Evolutionary conservation across 2,113 vertebrate genomes (phyloP).

Genomic region (Natator depressus): DNA sequence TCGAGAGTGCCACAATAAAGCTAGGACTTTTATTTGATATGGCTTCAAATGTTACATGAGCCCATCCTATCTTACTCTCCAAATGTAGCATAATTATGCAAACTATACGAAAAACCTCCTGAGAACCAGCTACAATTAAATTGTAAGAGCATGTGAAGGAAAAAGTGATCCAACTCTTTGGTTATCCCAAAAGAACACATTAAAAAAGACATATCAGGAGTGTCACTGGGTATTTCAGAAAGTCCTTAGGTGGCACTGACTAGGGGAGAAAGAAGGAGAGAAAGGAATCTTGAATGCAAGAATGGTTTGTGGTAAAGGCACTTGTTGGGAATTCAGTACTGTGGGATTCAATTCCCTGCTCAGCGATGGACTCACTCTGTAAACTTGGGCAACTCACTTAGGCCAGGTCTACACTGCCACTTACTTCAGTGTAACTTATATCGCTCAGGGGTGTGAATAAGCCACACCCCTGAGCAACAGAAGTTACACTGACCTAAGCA

Average conservation of each 20-base stretch:
- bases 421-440: no score
- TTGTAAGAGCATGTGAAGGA: not conserved
- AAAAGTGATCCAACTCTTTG: not conserved
- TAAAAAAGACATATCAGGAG: constrained; percentile 15
- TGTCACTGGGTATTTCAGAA: not conserved
- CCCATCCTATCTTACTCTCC: not conserved
- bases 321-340: not conserved
- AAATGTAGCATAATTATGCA: not conserved
- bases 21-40: not conserved
- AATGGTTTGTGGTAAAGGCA: not conserved
- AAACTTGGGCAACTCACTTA: not conserved
- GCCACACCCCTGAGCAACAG: no score
- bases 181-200: not conserved
- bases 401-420: no score
- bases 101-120: not conserved
- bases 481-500: no score
- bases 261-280: constrained; percentile 16
- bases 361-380: not conserved
- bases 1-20: not conserved
- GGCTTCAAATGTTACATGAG: not conserved
- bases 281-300: not conserved
- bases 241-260: not conserved
- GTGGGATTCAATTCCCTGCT: not conserved
- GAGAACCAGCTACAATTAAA: not conserved
- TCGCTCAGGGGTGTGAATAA: no score